These are phyloP conservation scores for Dendrolimus punctatus DNA, from an alignment of 1,140 invertebrate species.

Conservation along the genomic window DNA sequence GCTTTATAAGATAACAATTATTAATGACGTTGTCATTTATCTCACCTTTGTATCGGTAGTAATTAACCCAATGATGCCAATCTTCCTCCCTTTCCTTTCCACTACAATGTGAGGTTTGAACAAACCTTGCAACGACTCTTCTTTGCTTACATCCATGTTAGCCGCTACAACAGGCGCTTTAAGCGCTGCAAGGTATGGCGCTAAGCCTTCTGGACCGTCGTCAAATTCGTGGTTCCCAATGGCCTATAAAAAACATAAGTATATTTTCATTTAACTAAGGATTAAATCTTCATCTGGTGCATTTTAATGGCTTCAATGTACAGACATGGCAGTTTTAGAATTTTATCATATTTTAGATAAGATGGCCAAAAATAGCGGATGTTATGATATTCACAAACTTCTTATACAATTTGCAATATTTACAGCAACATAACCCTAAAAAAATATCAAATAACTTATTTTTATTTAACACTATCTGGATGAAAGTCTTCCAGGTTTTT, in stretches of 20 bases:
- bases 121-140: conserved; percentile 76
- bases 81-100: conserved; percentile 76
- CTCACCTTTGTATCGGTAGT: conserved; percentile 64
- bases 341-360: no score
- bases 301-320: no score
- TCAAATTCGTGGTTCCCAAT: conserved; percentile 95
- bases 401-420: no score
- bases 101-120: conserved; percentile 76
- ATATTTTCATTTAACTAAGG: neutral
- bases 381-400: no score
- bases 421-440: no score
- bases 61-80: conserved; percentile 89
- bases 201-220: conserved; percentile 80
- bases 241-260: conserved; percentile 71
- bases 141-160: conserved; percentile 82
- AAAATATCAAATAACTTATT: no score
- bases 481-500: no score
- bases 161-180: conserved; percentile 80
- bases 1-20: neutral
- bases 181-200: conserved; percentile 80
- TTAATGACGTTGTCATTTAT: neutral
- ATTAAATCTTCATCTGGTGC: no score
- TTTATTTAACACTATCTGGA: no score
- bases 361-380: no score
- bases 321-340: no score